A percentile compares a stretch with the other conserved stretches of the same genome.
These are phyloP conservation scores for Phengaris arion DNA, from an alignment of 2,888 invertebrate species.

Conservation along the genomic window DNA sequence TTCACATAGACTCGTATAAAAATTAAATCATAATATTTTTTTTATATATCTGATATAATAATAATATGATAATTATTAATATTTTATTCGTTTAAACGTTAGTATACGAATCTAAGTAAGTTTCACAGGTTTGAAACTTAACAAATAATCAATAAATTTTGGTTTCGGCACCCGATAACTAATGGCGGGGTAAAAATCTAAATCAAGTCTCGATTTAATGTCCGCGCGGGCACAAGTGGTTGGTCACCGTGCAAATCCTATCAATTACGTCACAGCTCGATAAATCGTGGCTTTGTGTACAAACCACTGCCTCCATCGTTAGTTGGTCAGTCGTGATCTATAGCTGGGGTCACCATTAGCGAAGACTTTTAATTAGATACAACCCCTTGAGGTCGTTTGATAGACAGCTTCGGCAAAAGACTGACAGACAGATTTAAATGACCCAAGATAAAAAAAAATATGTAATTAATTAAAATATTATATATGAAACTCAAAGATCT, in stretches of 20 bases:
- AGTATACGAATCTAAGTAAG: too few species aligned
- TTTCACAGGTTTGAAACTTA: background rate
- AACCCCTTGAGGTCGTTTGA: background rate
- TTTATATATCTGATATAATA: too few species aligned
- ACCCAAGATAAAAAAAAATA: background rate
- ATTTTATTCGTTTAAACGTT: too few species aligned
- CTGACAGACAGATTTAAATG: background rate
- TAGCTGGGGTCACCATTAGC: constrained; percentile 39
- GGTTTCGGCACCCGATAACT: constrained; percentile 30
- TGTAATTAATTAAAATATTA: too few species aligned
- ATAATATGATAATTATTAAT: too few species aligned
- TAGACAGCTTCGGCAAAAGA: background rate
- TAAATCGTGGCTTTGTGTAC: constrained; percentile 50
- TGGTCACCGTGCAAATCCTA: constrained; percentile 47
- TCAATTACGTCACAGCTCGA: constrained; percentile 48
- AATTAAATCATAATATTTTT: too few species aligned
- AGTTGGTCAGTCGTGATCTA: constrained; percentile 48
- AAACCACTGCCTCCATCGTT: constrained; percentile 50
- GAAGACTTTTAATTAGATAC: constrained; percentile 23
- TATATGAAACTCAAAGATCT: too few species aligned
- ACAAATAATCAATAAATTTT: constrained; percentile 1
- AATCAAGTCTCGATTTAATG: constrained; percentile 42
- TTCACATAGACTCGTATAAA: too few species aligned
- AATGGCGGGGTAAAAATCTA: constrained; percentile 38
- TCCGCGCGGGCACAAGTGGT: constrained; percentile 42